phyloP scores from a whole-genome alignment of 1,140 invertebrate species.

The Drosophila willistoni region DNA sequence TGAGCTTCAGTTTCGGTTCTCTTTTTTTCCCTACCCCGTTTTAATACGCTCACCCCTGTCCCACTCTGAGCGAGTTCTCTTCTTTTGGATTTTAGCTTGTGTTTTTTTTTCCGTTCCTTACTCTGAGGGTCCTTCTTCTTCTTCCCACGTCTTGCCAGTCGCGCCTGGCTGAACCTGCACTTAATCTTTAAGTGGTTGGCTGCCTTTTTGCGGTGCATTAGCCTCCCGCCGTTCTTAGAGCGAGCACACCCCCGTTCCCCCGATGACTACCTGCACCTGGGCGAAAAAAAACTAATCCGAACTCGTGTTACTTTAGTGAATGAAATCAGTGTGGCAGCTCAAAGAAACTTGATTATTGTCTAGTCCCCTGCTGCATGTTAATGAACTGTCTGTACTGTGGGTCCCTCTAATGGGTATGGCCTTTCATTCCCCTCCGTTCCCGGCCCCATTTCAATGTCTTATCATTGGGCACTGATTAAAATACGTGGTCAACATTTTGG shows the following conservation, averaged over 20 bases:
- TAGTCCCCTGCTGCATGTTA: conserved; percentile 64
- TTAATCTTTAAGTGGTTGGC: conserved; percentile 80
- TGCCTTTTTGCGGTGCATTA: conserved; percentile 75
- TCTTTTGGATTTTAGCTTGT: not conserved
- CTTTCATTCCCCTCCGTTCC: not conserved
- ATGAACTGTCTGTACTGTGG: conserved; percentile 46
- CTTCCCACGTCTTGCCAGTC: conserved; percentile 28
- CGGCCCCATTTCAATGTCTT: not conserved
- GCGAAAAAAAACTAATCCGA: conserved; percentile 63
- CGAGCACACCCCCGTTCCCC: not conserved
- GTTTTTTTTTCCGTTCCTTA: conserved; percentile 21
- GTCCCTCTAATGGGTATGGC: conserved; percentile 2
- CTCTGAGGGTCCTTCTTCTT: conserved; percentile 31
- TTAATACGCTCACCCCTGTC: conserved; percentile 17
- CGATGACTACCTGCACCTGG: conserved; percentile 33
- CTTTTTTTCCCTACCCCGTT: conserved; percentile 8
- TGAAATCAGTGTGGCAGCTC: conserved; percentile 64
- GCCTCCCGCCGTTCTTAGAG: conserved; percentile 21
- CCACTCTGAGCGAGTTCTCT: not conserved
- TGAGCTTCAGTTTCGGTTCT: conserved; percentile 18
- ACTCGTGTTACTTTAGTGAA: conserved; percentile 72
- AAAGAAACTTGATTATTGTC: conserved; percentile 73
- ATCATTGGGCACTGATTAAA: conserved; percentile 62
- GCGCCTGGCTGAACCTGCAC: conserved; percentile 74
- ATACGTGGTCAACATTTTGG: conserved; percentile 78